Conservation (phyloP, 2,113 vertebrate species). For the Melanerpes formicivorus region DNA sequence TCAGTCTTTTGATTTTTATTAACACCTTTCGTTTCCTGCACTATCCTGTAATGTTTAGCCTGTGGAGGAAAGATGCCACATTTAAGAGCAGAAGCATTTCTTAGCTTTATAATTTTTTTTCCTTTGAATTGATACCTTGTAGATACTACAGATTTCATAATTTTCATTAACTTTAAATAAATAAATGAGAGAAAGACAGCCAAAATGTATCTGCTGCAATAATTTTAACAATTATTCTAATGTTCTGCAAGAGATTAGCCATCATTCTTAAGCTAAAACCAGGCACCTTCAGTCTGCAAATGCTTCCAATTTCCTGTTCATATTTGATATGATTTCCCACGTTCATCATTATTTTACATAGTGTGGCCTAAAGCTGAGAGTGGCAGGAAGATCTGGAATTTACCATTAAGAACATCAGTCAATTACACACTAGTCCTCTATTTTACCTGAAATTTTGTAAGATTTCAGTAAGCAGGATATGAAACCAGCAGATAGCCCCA, state of each 20-base stretch:
- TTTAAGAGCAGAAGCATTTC: not conserved
- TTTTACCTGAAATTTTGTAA: not conserved
- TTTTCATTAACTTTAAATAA: not conserved
- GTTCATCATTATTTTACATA: not conserved
- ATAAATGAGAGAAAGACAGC: rapidly evolving
- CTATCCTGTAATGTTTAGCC: not conserved
- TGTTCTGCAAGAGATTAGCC: not conserved
- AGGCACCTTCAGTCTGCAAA: not conserved
- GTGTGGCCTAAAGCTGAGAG: not conserved
- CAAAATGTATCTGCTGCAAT: not conserved
- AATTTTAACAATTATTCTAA: not conserved
- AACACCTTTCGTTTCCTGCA: not conserved
- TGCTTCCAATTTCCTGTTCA: not conserved
- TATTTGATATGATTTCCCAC: not conserved
- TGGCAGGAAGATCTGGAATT: not conserved
- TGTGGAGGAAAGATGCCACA: not conserved
- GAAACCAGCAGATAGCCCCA: not conserved
- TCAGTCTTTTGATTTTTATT: not conserved
- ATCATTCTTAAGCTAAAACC: not conserved
- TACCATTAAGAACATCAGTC: not conserved
- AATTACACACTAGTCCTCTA: not conserved
- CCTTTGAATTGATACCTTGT: not conserved
- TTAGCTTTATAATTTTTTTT: not conserved
- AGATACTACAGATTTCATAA: not conserved
- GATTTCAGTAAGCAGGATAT: not conserved